These are phyloP conservation scores for Picathartes gymnocephalus DNA, from an alignment of 2,113 vertebrate genomes.

Conservation along the genomic window DNA sequence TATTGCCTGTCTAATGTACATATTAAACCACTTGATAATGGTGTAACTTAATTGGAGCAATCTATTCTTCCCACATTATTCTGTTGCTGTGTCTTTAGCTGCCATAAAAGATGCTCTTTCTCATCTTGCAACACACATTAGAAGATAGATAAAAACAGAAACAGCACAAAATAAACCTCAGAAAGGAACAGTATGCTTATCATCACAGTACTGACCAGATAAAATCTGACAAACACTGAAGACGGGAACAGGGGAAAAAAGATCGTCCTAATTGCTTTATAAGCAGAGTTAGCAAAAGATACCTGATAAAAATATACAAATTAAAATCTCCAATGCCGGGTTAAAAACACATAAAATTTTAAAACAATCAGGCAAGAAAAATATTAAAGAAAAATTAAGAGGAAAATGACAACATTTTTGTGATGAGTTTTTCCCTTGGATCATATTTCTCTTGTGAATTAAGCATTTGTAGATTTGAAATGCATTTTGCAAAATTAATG, in stretches of 20 bases:
- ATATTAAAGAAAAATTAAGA: not conserved
- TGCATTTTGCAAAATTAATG: not conserved
- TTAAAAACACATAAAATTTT: not conserved
- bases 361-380: not conserved
- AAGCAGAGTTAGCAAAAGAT: not conserved
- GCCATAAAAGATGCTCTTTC: not conserved
- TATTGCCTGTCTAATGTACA: not conserved
- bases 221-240: constrained; percentile 13
- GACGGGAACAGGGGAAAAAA: not conserved
- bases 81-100: constrained; percentile 22
- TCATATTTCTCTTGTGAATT: not conserved
- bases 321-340: not conserved
- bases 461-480: not conserved
- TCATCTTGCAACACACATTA: constrained; percentile 12
- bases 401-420: not conserved
- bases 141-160: constrained; percentile 2
- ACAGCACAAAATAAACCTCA: constrained; percentile 19
- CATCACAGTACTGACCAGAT: not conserved
- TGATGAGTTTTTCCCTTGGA: not conserved
- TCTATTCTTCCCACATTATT: not conserved
- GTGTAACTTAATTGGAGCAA: not conserved
- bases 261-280: constrained; percentile 22
- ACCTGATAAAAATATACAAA: not conserved
- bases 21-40: not conserved
- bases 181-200: constrained; percentile 21